A percentile compares a stretch with the other conserved stretches of the same genome.
These are phyloP conservation scores for Enteromius thamalakanensis DNA, from an alignment of 2,797 vertebrate species.

Conservation along the genomic window DNA sequence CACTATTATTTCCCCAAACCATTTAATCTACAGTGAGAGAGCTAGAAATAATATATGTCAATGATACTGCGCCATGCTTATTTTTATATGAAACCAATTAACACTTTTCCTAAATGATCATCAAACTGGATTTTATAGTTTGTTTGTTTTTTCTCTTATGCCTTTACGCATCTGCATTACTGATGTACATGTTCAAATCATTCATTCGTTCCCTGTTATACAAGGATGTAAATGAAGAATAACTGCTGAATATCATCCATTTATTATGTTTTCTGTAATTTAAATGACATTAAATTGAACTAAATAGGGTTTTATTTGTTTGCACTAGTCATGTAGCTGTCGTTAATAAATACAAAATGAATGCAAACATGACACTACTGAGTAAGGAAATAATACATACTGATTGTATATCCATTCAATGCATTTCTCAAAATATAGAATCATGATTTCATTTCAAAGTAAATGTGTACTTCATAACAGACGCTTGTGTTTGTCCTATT, in stretches of 20 bases:
- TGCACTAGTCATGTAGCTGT: constrained; percentile 21
- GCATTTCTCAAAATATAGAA: neutral
- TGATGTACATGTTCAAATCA: constrained; percentile 54
- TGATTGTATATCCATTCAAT: neutral
- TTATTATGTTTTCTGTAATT: constrained; percentile 63
- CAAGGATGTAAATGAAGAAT: constrained; percentile 56
- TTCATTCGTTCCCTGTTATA: constrained; percentile 54
- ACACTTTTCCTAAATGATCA: constrained; percentile 47
- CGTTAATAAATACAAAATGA: constrained; percentile 20
- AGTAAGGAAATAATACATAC: neutral
- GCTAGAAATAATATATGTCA: constrained; percentile 70
- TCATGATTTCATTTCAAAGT: neutral
- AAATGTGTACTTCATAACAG: neutral
- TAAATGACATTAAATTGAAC: constrained; percentile 66
- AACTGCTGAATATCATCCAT: constrained; percentile 61
- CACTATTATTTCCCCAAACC: neutral
- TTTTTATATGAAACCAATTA: constrained; percentile 66
- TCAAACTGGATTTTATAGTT: constrained; percentile 50
- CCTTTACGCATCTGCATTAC: constrained; percentile 36
- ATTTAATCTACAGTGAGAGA: constrained; percentile 51
- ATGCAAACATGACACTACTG: constrained; percentile 12
- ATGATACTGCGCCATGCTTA: constrained; percentile 63
- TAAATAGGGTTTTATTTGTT: constrained; percentile 8
- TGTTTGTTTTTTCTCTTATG: constrained; percentile 15
- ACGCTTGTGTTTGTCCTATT: neutral